Percentiles rank a stretch among this genome's conserved stretches.
Evolutionary conservation across 2,113 vertebrate genomes (phyloP).

Genomic region (Hemicordylus capensis): DNA sequence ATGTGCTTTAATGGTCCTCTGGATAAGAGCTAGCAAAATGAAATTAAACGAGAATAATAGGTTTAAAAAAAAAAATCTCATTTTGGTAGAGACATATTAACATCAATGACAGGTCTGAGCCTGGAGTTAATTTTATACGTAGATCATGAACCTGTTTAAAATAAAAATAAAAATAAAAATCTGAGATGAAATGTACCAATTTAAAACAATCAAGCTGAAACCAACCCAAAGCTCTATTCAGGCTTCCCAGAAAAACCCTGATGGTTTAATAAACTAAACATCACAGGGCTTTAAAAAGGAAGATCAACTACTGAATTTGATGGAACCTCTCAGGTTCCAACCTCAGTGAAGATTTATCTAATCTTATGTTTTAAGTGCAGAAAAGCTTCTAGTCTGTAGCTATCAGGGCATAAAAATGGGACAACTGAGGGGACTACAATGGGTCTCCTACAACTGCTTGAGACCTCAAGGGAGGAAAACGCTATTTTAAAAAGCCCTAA

Average conservation of each 20-base stretch:
- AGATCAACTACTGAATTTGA: neutral
- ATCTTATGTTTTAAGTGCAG: too few species aligned
- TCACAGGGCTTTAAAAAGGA: neutral
- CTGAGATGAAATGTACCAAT: neutral
- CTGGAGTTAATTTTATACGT: neutral
- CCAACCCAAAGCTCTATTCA: neutral
- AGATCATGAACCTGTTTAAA: neutral
- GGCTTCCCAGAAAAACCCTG: neutral
- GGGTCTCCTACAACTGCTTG: too few species aligned
- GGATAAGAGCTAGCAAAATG: constrained; percentile 20
- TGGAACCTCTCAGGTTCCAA: too few species aligned
- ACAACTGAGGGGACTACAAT: too few species aligned
- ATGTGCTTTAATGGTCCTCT: constrained; percentile 8
- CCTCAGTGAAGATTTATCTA: too few species aligned
- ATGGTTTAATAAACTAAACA: neutral
- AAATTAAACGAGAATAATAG: constrained; percentile 17
- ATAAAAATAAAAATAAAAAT: constrained; percentile 31
- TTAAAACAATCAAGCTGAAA: neutral
- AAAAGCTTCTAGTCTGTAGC: too few species aligned
- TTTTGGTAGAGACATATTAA: neutral
- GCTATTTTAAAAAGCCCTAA: too few species aligned
- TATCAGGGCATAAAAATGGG: too few species aligned
- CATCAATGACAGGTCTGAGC: neutral
- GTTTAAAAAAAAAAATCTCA: neutral
- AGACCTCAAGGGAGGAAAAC: too few species aligned